Percentiles rank a stretch among this genome's conserved stretches.
Evolutionary conservation across 2,888 invertebrate genomes (phyloP).

Genomic region (Epinotia bilunana): DNA sequence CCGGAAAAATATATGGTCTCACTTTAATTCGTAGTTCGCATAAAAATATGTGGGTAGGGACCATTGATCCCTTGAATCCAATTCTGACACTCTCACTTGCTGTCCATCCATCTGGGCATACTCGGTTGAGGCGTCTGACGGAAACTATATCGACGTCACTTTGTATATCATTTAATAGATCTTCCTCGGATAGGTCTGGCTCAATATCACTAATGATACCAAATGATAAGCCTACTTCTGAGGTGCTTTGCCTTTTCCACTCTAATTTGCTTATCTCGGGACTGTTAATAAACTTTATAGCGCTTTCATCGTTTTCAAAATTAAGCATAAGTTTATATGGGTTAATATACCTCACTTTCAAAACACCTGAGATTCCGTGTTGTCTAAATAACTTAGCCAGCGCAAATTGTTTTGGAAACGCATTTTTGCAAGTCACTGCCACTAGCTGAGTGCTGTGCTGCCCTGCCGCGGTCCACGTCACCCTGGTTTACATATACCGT

Average conservation of each 20-base stretch:
- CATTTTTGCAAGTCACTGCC: conserved; percentile 8
- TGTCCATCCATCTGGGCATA: conserved; percentile 28
- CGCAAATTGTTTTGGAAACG: conserved; percentile 37
- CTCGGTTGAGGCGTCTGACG: conserved; percentile 36
- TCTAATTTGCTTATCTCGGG: conserved; percentile 29
- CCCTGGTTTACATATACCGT: too few relatives aligned
- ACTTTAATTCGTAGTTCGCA: conserved; percentile 32
- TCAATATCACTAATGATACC: conserved; percentile 43
- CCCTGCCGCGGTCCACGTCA: too few relatives aligned
- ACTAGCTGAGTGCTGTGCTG: background rate
- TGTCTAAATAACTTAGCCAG: conserved; percentile 21
- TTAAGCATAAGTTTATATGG: conserved; percentile 37
- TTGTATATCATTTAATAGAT: conserved; percentile 22
- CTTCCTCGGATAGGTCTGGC: conserved; percentile 38
- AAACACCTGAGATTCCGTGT: conserved; percentile 5
- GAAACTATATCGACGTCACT: conserved; percentile 21
- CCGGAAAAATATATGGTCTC: conserved; percentile 42
- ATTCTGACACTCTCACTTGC: conserved; percentile 34
- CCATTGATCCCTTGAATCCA: conserved; percentile 28
- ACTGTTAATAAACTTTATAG: conserved; percentile 22
- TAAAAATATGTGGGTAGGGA: conserved; percentile 22
- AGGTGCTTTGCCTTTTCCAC: conserved; percentile 34
- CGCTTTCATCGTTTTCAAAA: conserved; percentile 30
- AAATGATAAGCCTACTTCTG: conserved; percentile 10
- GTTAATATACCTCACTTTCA: conserved; percentile 37